Percentiles rank a stretch among this genome's conserved stretches.
These are phyloP conservation scores for Cylindroiulus punctatus DNA, from an alignment of 2,888 invertebrate species.

Conservation along the genomic window DNA sequence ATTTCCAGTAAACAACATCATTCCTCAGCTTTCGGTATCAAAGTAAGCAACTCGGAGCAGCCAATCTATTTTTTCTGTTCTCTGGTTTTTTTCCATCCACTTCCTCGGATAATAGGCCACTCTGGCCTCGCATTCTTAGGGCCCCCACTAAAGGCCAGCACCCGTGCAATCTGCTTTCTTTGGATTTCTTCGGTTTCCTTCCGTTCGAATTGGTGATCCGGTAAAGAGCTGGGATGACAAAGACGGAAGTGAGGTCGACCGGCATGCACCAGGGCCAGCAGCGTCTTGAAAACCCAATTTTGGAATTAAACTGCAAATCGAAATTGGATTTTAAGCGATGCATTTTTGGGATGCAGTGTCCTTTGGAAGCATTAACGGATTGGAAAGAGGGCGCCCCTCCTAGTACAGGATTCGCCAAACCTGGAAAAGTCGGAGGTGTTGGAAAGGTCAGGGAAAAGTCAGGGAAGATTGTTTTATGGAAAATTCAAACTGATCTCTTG, in stretches of 20 bases:
- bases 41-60: constrained; percentile 16
- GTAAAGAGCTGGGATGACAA: neutral
- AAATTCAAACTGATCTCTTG: too few relatives aligned
- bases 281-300: neutral
- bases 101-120: constrained; percentile 32
- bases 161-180: neutral
- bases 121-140: neutral
- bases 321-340: neutral
- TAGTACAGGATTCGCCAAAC: too few relatives aligned
- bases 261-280: neutral
- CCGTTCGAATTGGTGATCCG: constrained; percentile 26
- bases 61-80: constrained; percentile 9
- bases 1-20: constrained; percentile 34
- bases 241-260: neutral
- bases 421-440: too few relatives aligned
- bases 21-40: neutral
- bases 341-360: too few relatives aligned
- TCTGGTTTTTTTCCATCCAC: neutral
- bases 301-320: neutral
- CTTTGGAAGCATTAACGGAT: too few relatives aligned
- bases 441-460: too few relatives aligned
- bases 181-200: neutral
- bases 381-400: too few relatives aligned
- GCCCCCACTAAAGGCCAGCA: neutral
- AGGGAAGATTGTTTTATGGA: too few relatives aligned